These are phyloP conservation scores for Zaprionus ornatus DNA, from an alignment of 1,140 invertebrate genomes.

Conservation along the genomic window DNA sequence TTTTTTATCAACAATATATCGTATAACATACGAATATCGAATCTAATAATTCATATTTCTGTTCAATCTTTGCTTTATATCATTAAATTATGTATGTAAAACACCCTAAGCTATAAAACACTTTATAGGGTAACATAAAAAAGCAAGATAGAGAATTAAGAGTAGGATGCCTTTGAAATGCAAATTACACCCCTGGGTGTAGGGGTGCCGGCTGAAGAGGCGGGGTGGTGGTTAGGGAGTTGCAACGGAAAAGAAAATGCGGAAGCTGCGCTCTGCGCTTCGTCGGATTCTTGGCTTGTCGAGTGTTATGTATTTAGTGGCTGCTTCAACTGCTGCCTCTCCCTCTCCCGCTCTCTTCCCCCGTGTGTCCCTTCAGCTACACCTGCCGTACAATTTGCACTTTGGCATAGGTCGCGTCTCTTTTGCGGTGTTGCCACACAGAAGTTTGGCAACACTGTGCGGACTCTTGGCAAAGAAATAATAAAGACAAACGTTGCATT, in stretches of 20 bases:
- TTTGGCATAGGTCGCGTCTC: conserved; percentile 58
- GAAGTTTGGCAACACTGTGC: conserved; percentile 47
- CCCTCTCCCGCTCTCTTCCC: background rate
- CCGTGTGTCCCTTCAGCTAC: conserved; percentile 8
- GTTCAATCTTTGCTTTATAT: too few species aligned
- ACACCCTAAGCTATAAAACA: background rate
- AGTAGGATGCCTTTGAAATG: conserved; percentile 70
- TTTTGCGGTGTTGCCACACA: conserved; percentile 27
- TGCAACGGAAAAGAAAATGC: conserved; percentile 51
- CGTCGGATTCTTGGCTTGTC: conserved; percentile 68
- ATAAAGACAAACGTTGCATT: conserved; percentile 76
- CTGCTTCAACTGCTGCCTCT: conserved; percentile 27
- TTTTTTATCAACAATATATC: too few species aligned
- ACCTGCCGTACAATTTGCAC: conserved; percentile 39
- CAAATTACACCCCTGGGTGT: conserved; percentile 70
- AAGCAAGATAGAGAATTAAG: conserved; percentile 29
- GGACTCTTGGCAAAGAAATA: conserved; percentile 51
- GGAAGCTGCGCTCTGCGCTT: conserved; percentile 66
- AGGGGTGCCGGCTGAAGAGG: background rate
- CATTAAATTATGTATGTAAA: too few species aligned
- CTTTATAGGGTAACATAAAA: conserved; percentile 18
- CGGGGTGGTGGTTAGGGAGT: conserved; percentile 19
- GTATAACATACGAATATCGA: too few species aligned
- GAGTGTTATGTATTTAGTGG: conserved; percentile 77
- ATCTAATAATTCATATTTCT: too few species aligned